Evolutionary conservation across 2,113 vertebrate species (phyloP), one percentile per base, ranked within the genome.

Genomic region (Scomber japonicus): DNA sequence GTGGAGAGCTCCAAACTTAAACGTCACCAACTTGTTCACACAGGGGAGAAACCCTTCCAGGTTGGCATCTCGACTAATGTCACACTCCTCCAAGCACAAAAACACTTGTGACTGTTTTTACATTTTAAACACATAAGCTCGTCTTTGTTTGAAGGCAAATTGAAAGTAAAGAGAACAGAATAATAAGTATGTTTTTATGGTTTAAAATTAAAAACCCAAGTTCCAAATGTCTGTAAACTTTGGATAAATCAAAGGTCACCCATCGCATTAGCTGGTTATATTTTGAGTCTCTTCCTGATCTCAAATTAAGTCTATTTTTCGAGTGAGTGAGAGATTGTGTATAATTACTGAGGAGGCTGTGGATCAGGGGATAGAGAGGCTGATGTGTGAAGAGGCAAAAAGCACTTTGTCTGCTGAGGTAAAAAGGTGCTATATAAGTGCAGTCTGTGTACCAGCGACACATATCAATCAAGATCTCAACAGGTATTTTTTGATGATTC

Each of bases 1-100:
- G 98, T 99, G 55, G 98, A 99, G 96, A 99, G 98, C 92, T 99
- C 98, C 57, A 99, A 99, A 85, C 95, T 99, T 91, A 99, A 99
- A 84, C 95, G 98, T 54, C 98, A 99, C 89, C 98, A 99, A 86
- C 97, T 99, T 61, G 98, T 99, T 93, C 98, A 99, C 94, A 99
- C 98, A 1, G 98, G 98, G 91, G 98, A 99, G 94, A 98, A 99
- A 71, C 97, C 98, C 77, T 99, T 99, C 93, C 98, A 99, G 97
- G 98, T 99, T 91, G 12, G 88, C 45, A 67, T 75, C 44, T 35
- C 10, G 10, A 15, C 50, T 21, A 21, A 40, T 55, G 2, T 68
- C 55, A 69, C 62, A n/a, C 75, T 45, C 48, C 3, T 15, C 17
- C n/a, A 31, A 44, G 0, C 40, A 63, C 45, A 27, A 12, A 66